Evolutionary conservation across 2,888 invertebrate genomes (phyloP).

Genomic region (Drosophila subsilvestris): DNA sequence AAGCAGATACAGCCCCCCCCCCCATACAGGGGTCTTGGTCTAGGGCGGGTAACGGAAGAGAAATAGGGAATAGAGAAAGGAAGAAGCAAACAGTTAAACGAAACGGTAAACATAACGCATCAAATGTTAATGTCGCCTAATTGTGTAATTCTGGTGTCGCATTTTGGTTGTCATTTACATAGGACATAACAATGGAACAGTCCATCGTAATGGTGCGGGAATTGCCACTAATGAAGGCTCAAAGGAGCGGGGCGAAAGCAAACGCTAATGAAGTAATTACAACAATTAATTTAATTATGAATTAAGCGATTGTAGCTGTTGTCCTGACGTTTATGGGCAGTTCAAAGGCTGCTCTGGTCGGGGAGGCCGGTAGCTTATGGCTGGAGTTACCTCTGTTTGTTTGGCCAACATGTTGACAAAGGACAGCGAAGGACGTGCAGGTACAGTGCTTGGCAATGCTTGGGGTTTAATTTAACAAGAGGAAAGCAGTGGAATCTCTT

Average conservation of each 20-base stretch:
- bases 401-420: constrained; percentile 77
- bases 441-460: not conserved
- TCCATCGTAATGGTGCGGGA: constrained; percentile 2
- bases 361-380: not conserved
- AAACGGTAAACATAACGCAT: constrained; percentile 78
- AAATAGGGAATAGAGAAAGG: constrained; percentile 1
- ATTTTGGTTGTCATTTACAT: constrained; percentile 63
- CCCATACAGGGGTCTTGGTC: not conserved
- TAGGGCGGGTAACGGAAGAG: not conserved
- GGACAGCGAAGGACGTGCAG: constrained; percentile 60
- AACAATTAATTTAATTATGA: constrained; percentile 83
- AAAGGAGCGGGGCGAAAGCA: constrained; percentile 36
- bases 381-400: constrained; percentile 30
- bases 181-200: constrained; percentile 43
- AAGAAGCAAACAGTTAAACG: constrained; percentile 61
- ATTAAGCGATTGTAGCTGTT: constrained; percentile 72
- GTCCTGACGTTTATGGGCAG: constrained; percentile 59
- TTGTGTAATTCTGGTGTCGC: constrained; percentile 80
- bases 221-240: constrained; percentile 63
- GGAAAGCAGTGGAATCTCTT: not conserved
- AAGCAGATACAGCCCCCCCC: constrained; percentile 38
- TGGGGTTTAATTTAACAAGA: not conserved
- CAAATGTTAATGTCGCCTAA: constrained; percentile 82
- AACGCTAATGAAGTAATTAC: constrained; percentile 82
- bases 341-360: constrained; percentile 2